These are phyloP conservation scores for Melitaea cinxia DNA, from an alignment of 1,140 invertebrate species.

Conservation along the genomic window DNA sequence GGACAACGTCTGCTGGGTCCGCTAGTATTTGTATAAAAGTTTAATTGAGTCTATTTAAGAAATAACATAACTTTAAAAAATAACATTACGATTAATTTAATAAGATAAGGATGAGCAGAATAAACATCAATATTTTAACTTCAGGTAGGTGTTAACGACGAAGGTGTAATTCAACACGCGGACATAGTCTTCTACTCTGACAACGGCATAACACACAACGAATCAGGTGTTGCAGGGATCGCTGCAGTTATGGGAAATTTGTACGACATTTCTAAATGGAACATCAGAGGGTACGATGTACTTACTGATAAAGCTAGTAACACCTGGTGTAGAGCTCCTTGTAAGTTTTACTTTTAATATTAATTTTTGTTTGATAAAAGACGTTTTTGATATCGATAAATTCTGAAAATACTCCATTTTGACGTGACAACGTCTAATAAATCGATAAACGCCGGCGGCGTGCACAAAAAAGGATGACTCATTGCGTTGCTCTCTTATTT, in stretches of 20 bases:
- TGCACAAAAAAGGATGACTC: no score
- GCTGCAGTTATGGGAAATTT: slow-evolving; percentile 77
- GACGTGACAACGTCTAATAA: no score
- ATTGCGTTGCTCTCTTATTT: no score
- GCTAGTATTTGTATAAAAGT: no score
- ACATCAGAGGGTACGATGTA: slow-evolving; percentile 82
- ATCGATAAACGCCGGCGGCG: no score
- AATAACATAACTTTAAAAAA: no score
- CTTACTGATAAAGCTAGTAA: slow-evolving; percentile 85
- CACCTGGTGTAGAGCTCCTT: slow-evolving; percentile 84
- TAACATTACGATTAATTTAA: no score
- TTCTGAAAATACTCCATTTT: no score
- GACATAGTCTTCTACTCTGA: slow-evolving; percentile 84
- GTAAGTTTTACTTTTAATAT: slow-evolving; percentile 59
- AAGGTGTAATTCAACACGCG: slow-evolving; percentile 85
- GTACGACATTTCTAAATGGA: slow-evolving; percentile 82
- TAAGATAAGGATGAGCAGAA: no score
- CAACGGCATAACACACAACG: slow-evolving; percentile 83
- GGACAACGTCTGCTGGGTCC: no score
- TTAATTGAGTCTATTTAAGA: no score
- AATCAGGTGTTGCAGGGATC: slow-evolving; percentile 65
- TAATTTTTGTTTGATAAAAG: neutral
- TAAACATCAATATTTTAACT: neutral
- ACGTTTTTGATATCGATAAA: neutral
- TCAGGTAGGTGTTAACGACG: slow-evolving; percentile 84